Percentiles rank a stretch among this genome's conserved stretches.
Conservation (phyloP, 37 sponge, comb jelly and placozoan species). For the Amphimedon queenslandica region DNA sequence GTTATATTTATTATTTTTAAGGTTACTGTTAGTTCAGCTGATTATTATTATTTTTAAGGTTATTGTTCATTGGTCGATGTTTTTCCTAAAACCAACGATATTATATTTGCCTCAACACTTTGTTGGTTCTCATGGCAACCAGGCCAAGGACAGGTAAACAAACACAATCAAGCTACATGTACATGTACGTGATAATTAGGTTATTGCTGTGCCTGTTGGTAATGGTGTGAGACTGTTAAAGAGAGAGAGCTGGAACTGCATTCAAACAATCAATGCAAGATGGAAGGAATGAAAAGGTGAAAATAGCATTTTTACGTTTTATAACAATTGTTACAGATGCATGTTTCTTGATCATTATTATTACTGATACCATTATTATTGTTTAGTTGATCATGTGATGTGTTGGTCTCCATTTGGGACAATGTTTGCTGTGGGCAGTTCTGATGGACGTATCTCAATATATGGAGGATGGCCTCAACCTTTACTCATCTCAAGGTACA, state of each 20-base stretch:
- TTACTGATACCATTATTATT: no score
- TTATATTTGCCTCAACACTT: constrained; percentile 23
- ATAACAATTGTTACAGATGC: not conserved
- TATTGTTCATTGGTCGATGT: not conserved
- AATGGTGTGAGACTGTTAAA: not conserved
- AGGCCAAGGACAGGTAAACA: constrained; percentile 36
- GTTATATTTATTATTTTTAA: not conserved
- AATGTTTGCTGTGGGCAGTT: constrained; percentile 38
- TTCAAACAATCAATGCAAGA: no score
- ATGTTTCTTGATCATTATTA: not conserved
- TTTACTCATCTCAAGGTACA: not conserved
- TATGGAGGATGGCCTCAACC: not conserved
- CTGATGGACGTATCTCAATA: constrained; percentile 32
- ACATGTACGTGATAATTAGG: not conserved
- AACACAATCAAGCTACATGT: constrained; percentile 3
- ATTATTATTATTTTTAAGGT: not conserved
- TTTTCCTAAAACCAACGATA: constrained; percentile 50
- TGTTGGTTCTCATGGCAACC: constrained; percentile 64
- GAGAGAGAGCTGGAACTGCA: not conserved
- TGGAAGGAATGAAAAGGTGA: no score
- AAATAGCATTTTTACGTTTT: no score
- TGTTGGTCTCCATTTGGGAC: constrained; percentile 54
- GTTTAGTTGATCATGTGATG: constrained; percentile 43
- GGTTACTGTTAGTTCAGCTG: not conserved
- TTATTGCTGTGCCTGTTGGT: not conserved